These are phyloP conservation scores for Arctia plantaginis DNA, from an alignment of 2,888 invertebrate genomes.

Conservation along the genomic window DNA sequence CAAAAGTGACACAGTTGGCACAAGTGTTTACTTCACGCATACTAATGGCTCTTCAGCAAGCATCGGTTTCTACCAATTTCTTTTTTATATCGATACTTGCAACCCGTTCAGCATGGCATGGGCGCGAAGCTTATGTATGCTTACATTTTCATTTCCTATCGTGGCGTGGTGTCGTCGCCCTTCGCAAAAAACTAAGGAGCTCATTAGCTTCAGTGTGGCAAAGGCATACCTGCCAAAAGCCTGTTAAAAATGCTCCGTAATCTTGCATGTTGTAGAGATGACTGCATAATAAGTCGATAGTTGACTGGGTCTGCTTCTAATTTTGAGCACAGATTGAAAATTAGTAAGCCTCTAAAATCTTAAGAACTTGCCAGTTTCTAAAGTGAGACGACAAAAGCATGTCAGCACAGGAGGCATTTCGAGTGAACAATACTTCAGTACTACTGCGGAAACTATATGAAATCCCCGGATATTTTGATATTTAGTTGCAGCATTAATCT, in stretches of 20 bases:
- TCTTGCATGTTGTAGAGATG: neutral
- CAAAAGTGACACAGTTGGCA: conserved; percentile 32
- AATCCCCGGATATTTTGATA: too few relatives aligned
- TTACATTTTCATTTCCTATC: too few relatives aligned
- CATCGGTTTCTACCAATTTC: conserved; percentile 16
- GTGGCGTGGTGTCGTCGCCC: too few relatives aligned
- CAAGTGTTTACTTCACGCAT: conserved; percentile 46
- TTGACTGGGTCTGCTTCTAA: neutral
- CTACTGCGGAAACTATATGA: too few relatives aligned
- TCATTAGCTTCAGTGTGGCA: too few relatives aligned
- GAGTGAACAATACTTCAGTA: too few relatives aligned
- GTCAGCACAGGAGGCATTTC: too few relatives aligned
- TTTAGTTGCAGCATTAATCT: too few relatives aligned
- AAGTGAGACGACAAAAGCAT: neutral
- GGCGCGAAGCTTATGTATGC: too few relatives aligned
- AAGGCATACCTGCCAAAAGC: too few relatives aligned
- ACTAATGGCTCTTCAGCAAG: conserved; percentile 44
- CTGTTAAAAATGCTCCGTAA: neutral
- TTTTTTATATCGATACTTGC: neutral
- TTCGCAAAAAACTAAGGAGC: too few relatives aligned
- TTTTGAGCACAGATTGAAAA: neutral
- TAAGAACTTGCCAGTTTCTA: neutral
- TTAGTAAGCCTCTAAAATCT: neutral
- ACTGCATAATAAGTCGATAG: neutral
- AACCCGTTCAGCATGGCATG: too few relatives aligned